phyloP scores from a whole-genome alignment of 92 coral and sea anemone species.

The Meandrina meandrites region DNA sequence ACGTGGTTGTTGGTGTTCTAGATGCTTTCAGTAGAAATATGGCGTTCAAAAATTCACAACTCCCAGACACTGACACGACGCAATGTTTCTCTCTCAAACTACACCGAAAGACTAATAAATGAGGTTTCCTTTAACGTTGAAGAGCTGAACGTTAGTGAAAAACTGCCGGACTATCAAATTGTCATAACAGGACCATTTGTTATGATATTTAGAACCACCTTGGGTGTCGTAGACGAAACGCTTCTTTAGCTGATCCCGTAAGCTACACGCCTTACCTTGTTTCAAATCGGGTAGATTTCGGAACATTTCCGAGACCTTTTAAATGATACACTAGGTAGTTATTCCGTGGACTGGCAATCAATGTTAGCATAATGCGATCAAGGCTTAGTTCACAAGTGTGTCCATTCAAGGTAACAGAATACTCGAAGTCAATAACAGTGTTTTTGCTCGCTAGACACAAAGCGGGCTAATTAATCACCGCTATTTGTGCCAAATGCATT shows the following conservation, averaged over 20 bases:
- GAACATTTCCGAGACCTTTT: neutral
- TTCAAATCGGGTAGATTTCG: neutral
- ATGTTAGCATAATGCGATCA: neutral
- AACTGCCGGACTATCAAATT: neutral
- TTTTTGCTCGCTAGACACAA: constrained; percentile 30
- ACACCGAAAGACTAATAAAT: neutral
- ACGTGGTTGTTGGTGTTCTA: neutral
- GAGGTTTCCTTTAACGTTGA: neutral
- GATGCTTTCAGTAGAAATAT: too few relatives aligned
- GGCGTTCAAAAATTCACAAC: neutral
- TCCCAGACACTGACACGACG: neutral
- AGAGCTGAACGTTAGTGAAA: neutral
- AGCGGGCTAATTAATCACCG: constrained; percentile 42
- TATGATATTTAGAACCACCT: neutral
- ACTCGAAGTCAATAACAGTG: constrained; percentile 11
- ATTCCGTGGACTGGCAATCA: neutral
- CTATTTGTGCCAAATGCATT: constrained; percentile 14
- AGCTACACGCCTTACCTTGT: neutral
- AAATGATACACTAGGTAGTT: neutral
- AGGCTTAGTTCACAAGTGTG: neutral
- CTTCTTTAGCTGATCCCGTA: neutral
- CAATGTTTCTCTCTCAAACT: neutral
- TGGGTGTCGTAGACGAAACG: neutral
- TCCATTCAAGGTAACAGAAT: neutral
- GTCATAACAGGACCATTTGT: neutral